These are phyloP conservation scores for Datnioides undecimradiatus DNA, from an alignment of 2,113 vertebrate species.

Conservation along the genomic window DNA sequence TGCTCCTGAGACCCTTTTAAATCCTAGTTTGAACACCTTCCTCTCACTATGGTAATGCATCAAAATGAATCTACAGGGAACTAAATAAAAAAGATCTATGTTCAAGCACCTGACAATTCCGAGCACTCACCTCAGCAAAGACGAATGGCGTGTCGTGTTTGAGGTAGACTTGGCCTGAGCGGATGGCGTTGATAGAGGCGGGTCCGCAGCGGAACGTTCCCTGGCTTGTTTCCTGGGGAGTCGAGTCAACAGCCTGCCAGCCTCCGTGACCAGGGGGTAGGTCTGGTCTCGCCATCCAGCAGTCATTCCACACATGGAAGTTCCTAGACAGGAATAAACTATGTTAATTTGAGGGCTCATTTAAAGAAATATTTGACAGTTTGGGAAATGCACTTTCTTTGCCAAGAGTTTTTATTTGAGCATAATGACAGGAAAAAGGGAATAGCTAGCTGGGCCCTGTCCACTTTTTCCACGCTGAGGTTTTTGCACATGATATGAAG, in stretches of 20 bases:
- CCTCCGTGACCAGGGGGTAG: constrained; percentile 85
- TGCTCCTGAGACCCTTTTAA: no score
- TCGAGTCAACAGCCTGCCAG: constrained; percentile 91
- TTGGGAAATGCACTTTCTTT: not conserved
- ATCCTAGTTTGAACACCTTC: not conserved
- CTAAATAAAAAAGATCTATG: not conserved
- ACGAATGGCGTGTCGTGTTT: constrained; percentile 91
- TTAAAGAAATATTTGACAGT: not conserved
- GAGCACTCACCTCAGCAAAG: constrained; percentile 89
- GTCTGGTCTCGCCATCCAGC: constrained; percentile 94
- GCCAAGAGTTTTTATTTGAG: not conserved
- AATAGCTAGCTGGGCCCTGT: not conserved
- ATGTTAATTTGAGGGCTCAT: not conserved
- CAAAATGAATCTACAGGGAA: not conserved
- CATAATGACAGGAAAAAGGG: not conserved
- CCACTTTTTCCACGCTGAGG: not conserved
- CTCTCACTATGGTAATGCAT: not conserved
- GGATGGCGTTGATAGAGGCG: constrained; percentile 88
- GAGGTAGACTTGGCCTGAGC: constrained; percentile 90
- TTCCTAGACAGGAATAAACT: constrained; percentile 83
- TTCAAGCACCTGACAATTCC: not conserved
- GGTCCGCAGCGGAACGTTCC: constrained; percentile 93
- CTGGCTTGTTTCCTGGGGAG: constrained; percentile 92
- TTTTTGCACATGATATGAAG: not conserved
- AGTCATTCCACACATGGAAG: constrained; percentile 96